Base-by-base conservation (phyloP, 2,888 invertebrate genomes). In the Anaspis maculata region DNA sequence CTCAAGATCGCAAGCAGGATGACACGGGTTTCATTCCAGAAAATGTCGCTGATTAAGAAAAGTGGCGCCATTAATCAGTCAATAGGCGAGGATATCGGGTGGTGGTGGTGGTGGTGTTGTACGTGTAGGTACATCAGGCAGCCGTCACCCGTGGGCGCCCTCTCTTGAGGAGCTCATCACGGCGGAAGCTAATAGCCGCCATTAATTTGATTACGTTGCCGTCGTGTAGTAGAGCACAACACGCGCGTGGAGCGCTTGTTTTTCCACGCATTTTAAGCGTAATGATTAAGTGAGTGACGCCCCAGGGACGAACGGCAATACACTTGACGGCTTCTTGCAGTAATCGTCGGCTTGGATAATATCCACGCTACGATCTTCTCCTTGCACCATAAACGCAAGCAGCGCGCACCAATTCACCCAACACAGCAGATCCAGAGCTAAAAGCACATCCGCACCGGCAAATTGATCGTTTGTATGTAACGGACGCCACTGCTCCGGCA, bases 201-300 rank as follows among this genome's bases (percentile, higher is more conserved):
- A 47, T 48, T 48, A 48, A 48, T 48, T 48, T 34, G 39, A 39
- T 39, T 34, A 39, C 34, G 39, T 34, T 50, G 31, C 30, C 32
- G 34, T 23, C 39, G 39, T 46, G 34, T 25, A 38, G 41, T 46
- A 38, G 33, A 40, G 42, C n/a, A n/a, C n/a, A n/a, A n/a, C n/a
- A n/a, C n/a, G n/a, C n/a, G n/a, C n/a, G n/a, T n/a, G n/a, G n/a
- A n/a, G 43, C 40, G 32, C 43, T 42, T 45, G 44, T 47, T 45
- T 39, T 39, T 32, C 47, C 45, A 45, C 51, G 46, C 49, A 46
- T 48, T 51, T 51, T 51, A 51, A 51, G 43, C 42, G 46, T 45
- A 46, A 44, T 45, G 47, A 51, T 51, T 51, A 50, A 49, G 36
- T 34, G 40, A 39, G 40, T 37, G 33, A 32, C 41, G 39, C 46